phyloP scores from a whole-genome alignment of 2,113 vertebrate species.

The Cyanoliseus patagonus region DNA sequence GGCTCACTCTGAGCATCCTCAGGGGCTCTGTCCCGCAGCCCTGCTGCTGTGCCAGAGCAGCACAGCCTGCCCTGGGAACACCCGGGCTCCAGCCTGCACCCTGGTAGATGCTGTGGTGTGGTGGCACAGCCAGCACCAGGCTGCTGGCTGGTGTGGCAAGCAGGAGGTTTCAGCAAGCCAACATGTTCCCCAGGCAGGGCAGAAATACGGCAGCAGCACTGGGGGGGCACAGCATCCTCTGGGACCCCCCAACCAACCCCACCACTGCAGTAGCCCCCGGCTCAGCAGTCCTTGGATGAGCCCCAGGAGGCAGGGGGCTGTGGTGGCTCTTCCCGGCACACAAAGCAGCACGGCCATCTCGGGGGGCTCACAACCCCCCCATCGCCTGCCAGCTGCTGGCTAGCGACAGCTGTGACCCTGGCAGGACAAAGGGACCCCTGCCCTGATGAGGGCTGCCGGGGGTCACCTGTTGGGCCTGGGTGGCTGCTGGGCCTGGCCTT shows the following conservation, averaged over 20 bases:
- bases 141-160: not conserved
- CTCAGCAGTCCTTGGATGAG: not conserved
- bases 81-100: fast-evolving
- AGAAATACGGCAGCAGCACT: not conserved
- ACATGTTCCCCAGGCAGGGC: not conserved
- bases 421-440: constrained; percentile 1
- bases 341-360: not conserved
- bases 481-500: not conserved
- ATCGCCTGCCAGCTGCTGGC: not conserved
- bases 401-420: constrained; percentile 1
- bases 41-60: fast-evolving
- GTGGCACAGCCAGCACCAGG: not conserved
- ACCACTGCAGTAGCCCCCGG: not conserved
- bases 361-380: not conserved
- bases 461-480: constrained; percentile 13
- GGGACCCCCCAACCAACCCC: not conserved
- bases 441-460: not conserved
- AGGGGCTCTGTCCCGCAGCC: not conserved
- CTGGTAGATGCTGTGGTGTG: not conserved
- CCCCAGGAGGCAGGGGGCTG: not conserved
- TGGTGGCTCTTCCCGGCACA: not conserved
- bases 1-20: not conserved
- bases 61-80: not conserved
- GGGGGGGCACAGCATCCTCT: not conserved
- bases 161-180: not conserved